Evolutionary conservation across 2,113 vertebrate species (phyloP).

Genomic region (Picathartes gymnocephalus): DNA sequence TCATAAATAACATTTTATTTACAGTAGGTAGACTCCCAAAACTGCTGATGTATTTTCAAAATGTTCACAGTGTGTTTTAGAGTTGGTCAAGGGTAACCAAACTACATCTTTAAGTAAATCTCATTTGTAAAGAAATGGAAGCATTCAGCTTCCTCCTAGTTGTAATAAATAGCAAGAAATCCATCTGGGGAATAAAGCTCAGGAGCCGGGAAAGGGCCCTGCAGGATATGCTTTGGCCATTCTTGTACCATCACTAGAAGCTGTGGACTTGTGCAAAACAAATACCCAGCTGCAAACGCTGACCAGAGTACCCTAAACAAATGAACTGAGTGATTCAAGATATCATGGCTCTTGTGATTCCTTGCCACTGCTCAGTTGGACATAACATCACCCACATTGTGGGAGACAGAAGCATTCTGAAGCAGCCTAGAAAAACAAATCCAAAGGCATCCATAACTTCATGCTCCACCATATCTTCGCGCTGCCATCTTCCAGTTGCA

Average conservation of each 20-base stretch:
- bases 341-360: neutral
- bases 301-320: neutral
- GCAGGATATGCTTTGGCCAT: neutral
- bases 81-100: neutral
- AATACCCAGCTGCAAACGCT: neutral
- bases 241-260: too few relatives aligned
- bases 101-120: neutral
- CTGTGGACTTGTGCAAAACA: neutral
- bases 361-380: neutral
- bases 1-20: neutral
- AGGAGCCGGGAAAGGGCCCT: neutral
- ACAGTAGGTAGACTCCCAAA: neutral
- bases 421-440: neutral
- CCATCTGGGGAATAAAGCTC: neutral
- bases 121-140: neutral
- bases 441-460: neutral
- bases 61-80: rapidly evolving
- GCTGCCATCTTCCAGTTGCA: neutral
- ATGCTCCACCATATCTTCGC: neutral
- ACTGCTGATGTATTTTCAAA: neutral
- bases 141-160: neutral
- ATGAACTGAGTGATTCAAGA: neutral
- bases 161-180: neutral
- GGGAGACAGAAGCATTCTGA: neutral
- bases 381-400: rapidly evolving